phyloP scores from a whole-genome alignment of 2,888 invertebrate species.

The Spodoptera littoralis region DNA sequence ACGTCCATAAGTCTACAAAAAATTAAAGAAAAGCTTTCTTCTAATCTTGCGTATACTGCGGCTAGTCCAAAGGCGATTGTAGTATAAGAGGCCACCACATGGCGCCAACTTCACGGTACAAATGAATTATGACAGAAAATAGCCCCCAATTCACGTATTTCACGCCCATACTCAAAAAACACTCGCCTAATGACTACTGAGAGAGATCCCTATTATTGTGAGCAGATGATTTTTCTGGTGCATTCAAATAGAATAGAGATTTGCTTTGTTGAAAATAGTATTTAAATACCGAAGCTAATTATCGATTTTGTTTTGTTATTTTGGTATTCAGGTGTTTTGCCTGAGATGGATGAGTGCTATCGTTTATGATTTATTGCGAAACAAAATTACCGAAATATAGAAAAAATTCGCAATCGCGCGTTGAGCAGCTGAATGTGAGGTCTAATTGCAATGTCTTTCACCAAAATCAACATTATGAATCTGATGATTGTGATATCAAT shows the following conservation, averaged over 20 bases:
- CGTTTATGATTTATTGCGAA: no score
- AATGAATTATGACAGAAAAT: slow-evolving; percentile 75
- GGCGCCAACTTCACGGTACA: slow-evolving; percentile 78
- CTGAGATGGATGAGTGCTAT: no score
- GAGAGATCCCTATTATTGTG: slow-evolving; percentile 41
- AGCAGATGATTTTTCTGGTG: slow-evolving; percentile 34
- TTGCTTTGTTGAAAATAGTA: slow-evolving; percentile 19
- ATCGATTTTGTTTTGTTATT: slow-evolving; percentile 6
- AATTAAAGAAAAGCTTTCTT: slow-evolving; percentile 2
- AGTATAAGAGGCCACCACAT: slow-evolving; percentile 70
- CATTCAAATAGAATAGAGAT: slow-evolving; percentile 26
- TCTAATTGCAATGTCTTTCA: no score
- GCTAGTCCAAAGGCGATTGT: slow-evolving; percentile 49
- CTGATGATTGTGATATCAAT: no score
- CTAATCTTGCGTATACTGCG: slow-evolving; percentile 50
- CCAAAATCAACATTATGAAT: no score
- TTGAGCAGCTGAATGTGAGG: no score
- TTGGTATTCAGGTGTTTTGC: background rate
- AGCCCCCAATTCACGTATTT: slow-evolving; percentile 64
- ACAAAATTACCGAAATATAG: no score
- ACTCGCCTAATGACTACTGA: slow-evolving; percentile 53
- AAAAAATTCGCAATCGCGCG: no score
- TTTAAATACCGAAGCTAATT: slow-evolving; percentile 46
- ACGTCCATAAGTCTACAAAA: no score
- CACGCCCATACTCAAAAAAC: slow-evolving; percentile 68